Conservation (phyloP, 1,140 invertebrate species). For the Epicauta chinensis region DNA sequence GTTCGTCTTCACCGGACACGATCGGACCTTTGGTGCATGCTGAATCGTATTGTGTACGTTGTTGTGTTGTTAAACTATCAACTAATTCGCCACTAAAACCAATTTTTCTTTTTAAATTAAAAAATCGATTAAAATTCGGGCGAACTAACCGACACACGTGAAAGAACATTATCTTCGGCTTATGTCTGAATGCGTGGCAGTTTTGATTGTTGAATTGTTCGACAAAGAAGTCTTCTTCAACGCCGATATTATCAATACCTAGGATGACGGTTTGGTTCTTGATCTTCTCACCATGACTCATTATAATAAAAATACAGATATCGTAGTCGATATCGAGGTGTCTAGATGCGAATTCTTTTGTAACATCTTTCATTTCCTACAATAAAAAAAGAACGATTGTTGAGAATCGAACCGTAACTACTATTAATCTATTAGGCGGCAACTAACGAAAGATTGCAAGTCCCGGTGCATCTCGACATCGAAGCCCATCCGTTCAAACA, state of each 20-base stretch:
- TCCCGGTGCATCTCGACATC: constrained; percentile 36
- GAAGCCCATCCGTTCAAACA: constrained; percentile 53
- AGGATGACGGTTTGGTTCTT: constrained; percentile 37
- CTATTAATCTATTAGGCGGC: no score
- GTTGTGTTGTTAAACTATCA: constrained; percentile 12
- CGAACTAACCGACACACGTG: constrained; percentile 51
- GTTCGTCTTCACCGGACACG: background rate
- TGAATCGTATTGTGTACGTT: constrained; percentile 19
- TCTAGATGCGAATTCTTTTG: constrained; percentile 40
- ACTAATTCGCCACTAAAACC: constrained; percentile 15
- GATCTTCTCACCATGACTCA: constrained; percentile 50
- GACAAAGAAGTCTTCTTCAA: constrained; percentile 46
- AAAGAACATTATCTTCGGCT: constrained; percentile 75
- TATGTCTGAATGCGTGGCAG: constrained; percentile 52
- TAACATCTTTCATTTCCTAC: constrained; percentile 39
- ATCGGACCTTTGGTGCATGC: constrained; percentile 4
- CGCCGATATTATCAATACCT: constrained; percentile 45
- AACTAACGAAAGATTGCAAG: constrained; percentile 35
- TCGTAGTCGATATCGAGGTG: constrained; percentile 40
- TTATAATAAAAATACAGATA: constrained; percentile 53
- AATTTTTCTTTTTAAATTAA: no score
- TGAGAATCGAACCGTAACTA: no score
- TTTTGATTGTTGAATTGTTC: constrained; percentile 58
- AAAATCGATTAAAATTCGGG: no score
- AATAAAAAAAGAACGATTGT: no score